phyloP scores from a whole-genome alignment of 2,797 vertebrate genomes.

The Enteromius paludinosus region DNA sequence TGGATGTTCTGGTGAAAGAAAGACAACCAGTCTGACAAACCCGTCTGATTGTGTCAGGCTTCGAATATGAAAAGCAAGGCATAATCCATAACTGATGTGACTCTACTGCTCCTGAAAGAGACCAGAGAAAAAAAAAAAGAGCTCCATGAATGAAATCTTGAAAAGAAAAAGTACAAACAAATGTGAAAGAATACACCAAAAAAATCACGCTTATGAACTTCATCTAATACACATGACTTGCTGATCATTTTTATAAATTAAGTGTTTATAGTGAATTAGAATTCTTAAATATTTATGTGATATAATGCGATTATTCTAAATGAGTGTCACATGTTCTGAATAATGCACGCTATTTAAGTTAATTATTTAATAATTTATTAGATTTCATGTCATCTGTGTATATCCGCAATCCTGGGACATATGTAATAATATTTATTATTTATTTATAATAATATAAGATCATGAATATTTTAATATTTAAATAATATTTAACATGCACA shows the following conservation, averaged over 20 bases:
- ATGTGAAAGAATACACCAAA: neutral
- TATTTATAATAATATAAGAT: too few relatives aligned
- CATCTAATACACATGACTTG: neutral
- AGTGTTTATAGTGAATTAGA: neutral
- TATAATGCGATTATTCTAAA: neutral
- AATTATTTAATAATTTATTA: neutral
- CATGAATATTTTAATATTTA: too few relatives aligned
- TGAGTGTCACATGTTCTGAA: neutral
- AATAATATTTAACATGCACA: too few relatives aligned
- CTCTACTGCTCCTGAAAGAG: slow-evolving; percentile 74
- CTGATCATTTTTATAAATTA: neutral
- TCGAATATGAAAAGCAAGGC: slow-evolving; percentile 52
- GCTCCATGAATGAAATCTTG: neutral
- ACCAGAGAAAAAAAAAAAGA: slow-evolving; percentile 41
- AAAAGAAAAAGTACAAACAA: neutral
- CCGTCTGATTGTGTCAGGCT: slow-evolving; percentile 56
- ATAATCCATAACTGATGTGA: slow-evolving; percentile 57
- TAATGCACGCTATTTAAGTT: neutral
- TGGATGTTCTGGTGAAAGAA: slow-evolving; percentile 56
- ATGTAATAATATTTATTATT: neutral
- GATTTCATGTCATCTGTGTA: neutral
- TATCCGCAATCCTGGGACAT: neutral
- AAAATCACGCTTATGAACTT: neutral
- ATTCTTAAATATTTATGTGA: neutral
- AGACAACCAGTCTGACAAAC: slow-evolving; percentile 51